These are phyloP conservation scores for Heteronetta atricapilla DNA, from an alignment of 2,113 vertebrate species.

Conservation along the genomic window DNA sequence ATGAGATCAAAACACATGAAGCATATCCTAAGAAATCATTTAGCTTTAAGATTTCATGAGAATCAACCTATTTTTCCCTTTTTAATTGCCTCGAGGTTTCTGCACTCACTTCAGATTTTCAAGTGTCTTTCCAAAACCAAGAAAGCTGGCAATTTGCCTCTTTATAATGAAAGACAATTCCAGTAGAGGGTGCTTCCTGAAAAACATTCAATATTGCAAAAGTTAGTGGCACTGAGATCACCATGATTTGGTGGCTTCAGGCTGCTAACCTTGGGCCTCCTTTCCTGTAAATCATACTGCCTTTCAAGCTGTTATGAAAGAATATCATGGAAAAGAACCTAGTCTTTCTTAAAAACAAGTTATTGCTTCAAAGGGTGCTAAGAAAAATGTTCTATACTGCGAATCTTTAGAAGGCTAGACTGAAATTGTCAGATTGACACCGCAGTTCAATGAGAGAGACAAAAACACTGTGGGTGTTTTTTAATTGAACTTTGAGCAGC, in stretches of 20 bases:
- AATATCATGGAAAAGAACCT: background rate
- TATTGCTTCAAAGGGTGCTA: background rate
- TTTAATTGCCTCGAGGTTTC: background rate
- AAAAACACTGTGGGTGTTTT: background rate
- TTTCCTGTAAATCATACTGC: background rate
- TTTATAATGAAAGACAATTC: background rate
- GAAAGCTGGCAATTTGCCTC: background rate
- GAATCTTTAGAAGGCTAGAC: background rate
- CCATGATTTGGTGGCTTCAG: background rate
- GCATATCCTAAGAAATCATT: background rate
- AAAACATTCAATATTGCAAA: background rate
- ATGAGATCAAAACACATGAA: background rate
- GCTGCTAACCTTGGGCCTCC: background rate
- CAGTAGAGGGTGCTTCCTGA: background rate
- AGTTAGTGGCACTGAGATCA: background rate
- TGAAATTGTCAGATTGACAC: background rate
- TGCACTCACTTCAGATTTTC: background rate
- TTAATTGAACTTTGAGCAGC: background rate
- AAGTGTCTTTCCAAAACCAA: background rate
- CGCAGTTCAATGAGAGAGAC: background rate
- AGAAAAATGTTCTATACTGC: background rate
- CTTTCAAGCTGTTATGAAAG: background rate
- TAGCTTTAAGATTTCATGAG: background rate
- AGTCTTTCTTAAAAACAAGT: background rate
- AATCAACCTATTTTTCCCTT: background rate